Percentiles rank a stretch among this genome's conserved stretches.
These are phyloP conservation scores for Neodiprion virginianus DNA, from an alignment of 1,140 invertebrate genomes.

Conservation along the genomic window DNA sequence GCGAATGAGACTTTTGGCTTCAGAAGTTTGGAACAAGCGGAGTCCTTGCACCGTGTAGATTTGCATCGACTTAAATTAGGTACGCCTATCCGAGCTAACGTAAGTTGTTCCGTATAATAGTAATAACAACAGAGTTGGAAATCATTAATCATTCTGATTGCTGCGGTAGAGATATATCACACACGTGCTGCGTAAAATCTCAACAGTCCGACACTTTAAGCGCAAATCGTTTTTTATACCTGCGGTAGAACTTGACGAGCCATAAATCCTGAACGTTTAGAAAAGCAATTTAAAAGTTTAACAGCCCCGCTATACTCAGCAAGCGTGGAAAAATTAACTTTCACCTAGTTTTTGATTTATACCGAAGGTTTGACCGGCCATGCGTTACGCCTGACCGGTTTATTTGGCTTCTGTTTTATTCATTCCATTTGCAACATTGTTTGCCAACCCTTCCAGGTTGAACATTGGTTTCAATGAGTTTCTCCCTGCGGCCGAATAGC, in stretches of 20 bases:
- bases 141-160: background rate
- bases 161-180: background rate
- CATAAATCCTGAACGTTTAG: background rate
- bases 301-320: too few relatives aligned
- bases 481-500: too few relatives aligned
- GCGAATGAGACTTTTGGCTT: too few relatives aligned
- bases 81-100: background rate
- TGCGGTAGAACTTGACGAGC: background rate
- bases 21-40: too few relatives aligned
- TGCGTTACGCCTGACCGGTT: too few relatives aligned
- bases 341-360: background rate
- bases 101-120: background rate
- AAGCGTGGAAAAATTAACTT: too few relatives aligned
- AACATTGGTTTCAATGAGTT: too few relatives aligned
- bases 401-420: too few relatives aligned
- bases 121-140: background rate
- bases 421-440: too few relatives aligned
- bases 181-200: background rate
- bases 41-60: background rate
- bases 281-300: conserved; percentile 6
- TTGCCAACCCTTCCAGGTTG: too few relatives aligned
- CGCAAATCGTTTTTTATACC: background rate
- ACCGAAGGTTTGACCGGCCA: too few relatives aligned
- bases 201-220: background rate
- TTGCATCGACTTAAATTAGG: background rate